These are phyloP conservation scores for Anguilla marmorata DNA, from an alignment of 2,797 vertebrate species.

Conservation along the genomic window DNA sequence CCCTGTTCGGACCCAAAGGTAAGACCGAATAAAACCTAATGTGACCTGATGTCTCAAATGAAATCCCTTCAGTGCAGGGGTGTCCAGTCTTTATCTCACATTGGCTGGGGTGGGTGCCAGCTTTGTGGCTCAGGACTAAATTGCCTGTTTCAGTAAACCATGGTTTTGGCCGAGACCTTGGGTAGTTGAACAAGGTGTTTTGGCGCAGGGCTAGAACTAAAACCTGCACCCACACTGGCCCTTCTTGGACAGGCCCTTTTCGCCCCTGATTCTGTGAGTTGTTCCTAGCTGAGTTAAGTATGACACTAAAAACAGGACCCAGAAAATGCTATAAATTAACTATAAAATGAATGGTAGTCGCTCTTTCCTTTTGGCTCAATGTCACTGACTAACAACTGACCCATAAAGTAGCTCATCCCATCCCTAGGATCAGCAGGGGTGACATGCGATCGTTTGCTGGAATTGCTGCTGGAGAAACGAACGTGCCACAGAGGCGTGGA, in stretches of 20 bases:
- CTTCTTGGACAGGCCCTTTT: too few species aligned
- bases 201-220: neutral
- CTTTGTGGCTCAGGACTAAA: neutral
- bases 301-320: neutral
- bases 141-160: neutral
- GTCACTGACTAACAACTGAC: neutral
- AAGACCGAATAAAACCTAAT: constrained; percentile 7
- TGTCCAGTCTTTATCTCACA: neutral
- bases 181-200: neutral
- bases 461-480: neutral
- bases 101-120: neutral
- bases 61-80: neutral
- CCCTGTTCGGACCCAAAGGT: constrained; percentile 63
- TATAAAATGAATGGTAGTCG: neutral
- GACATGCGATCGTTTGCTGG: neutral
- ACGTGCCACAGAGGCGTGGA: neutral
- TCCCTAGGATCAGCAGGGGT: neutral
- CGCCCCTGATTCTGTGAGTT: neutral
- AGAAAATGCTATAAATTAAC: neutral
- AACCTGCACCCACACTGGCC: neutral
- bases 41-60: neutral
- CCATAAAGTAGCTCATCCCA: neutral
- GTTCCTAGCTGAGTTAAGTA: too few species aligned
- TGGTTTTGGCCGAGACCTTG: neutral
- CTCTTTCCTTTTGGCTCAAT: neutral